These are phyloP conservation scores for Lipotes vexillifer DNA, from an alignment of 2,113 vertebrate genomes.

Conservation along the genomic window DNA sequence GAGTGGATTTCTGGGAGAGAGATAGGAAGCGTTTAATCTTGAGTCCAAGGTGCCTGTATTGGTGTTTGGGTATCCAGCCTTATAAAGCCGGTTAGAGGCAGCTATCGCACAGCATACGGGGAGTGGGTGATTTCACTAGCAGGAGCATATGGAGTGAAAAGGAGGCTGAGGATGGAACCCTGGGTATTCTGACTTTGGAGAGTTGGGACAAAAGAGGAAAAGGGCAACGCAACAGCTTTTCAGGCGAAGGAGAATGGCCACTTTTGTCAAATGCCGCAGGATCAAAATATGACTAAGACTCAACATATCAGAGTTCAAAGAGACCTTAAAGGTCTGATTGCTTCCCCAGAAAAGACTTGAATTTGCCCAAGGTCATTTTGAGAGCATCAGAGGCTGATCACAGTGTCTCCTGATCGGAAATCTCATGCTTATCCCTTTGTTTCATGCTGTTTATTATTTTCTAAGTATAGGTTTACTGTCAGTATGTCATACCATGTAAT, in stretches of 20 bases:
- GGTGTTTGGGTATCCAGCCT: neutral
- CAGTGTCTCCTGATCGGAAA: neutral
- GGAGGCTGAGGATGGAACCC: neutral
- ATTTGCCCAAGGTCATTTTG: neutral
- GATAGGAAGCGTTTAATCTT: neutral
- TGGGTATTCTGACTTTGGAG: neutral
- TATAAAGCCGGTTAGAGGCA: neutral
- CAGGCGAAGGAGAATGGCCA: neutral
- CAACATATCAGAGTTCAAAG: neutral
- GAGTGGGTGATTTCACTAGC: neutral
- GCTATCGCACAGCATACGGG: neutral
- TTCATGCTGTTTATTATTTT: neutral
- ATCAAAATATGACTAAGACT: neutral
- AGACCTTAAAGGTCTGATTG: neutral
- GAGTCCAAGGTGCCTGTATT: neutral
- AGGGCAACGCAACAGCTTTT: neutral
- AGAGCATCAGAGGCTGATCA: neutral
- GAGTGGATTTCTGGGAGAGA: neutral
- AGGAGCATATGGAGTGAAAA: neutral
- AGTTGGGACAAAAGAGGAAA: neutral
- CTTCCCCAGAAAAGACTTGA: neutral
- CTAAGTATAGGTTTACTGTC: neutral
- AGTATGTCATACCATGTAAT: neutral
- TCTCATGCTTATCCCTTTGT: neutral
- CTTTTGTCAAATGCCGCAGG: neutral